Conservation (phyloP, 2,113 vertebrate genomes). For the Chionodraco myersi region DNA sequence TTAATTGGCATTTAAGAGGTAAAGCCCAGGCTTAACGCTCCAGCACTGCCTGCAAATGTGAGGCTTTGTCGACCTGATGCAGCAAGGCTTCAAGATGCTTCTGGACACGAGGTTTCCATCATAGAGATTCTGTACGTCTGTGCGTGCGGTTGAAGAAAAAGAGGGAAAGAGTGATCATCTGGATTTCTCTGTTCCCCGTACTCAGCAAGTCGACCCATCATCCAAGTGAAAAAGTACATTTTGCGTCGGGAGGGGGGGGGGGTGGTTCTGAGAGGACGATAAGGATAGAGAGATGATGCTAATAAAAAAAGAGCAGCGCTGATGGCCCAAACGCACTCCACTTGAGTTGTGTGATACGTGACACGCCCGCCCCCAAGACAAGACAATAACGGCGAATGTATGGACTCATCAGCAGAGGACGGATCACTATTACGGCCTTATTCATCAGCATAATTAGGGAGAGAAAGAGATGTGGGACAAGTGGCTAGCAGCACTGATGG, state of each 20-base stretch:
- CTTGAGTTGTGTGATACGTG: conserved; percentile 47
- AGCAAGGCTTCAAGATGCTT: conserved; percentile 32
- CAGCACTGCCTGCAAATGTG: conserved; percentile 44
- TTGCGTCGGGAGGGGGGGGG: background rate
- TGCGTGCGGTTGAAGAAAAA: background rate
- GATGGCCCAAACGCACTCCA: conserved; percentile 20
- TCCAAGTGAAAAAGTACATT: conserved; percentile 31
- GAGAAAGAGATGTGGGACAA: conserved; percentile 66
- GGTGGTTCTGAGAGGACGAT: conserved; percentile 3
- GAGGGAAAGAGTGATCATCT: conserved; percentile 54
- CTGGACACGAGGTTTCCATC: conserved; percentile 37
- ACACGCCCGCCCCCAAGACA: conserved; percentile 37
- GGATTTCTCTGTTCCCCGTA: conserved; percentile 42
- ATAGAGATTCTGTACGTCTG: conserved; percentile 11
- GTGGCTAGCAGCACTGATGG: conserved; percentile 75
- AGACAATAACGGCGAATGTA: conserved; percentile 56
- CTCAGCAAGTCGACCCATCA: conserved; percentile 60
- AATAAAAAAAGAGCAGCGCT: conserved; percentile 40
- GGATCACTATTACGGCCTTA: conserved; percentile 64
- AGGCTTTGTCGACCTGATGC: conserved; percentile 51
- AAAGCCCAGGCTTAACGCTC: conserved; percentile 60
- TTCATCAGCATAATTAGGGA: conserved; percentile 77
- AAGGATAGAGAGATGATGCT: conserved; percentile 46
- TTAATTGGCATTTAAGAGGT: conserved; percentile 73
- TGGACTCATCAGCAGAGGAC: conserved; percentile 65